A percentile compares a stretch with the other conserved stretches of the same genome.
Evolutionary conservation across 92 coral and sea anemone genomes (phyloP).

Genomic region (Porites divaricata): DNA sequence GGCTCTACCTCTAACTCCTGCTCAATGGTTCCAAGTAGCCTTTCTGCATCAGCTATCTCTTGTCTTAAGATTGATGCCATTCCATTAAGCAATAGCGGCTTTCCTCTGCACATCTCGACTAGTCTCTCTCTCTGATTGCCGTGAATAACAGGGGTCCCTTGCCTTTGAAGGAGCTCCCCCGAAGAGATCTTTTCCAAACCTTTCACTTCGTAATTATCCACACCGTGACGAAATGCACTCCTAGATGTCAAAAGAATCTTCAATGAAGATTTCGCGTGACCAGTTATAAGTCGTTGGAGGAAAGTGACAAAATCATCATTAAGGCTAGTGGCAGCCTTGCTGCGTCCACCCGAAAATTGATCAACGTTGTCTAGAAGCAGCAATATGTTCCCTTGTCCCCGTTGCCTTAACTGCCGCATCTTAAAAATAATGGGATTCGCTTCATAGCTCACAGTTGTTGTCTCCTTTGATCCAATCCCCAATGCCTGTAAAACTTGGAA

Average conservation of each 20-base stretch:
- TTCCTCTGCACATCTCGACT: conserved; percentile 43
- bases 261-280: conserved; percentile 18
- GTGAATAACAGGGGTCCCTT: neutral
- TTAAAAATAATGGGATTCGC: conserved; percentile 30
- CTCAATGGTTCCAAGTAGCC: conserved; percentile 37
- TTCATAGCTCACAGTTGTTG: neutral
- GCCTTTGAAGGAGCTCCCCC: conserved; percentile 25
- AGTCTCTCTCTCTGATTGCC: conserved; percentile 12
- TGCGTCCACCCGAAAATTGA: conserved; percentile 5
- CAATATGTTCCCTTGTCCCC: conserved; percentile 4
- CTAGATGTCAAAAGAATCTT: conserved; percentile 65
- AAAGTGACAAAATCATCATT: neutral
- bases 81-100: conserved; percentile 57
- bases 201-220: conserved; percentile 43
- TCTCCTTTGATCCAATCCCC: neutral
- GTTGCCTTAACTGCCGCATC: conserved; percentile 16
- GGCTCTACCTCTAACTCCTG: conserved; percentile 10
- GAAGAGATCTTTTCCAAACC: conserved; percentile 46
- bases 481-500: conserved; percentile 42
- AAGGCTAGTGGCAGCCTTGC: neutral
- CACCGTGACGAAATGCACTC: conserved; percentile 27
- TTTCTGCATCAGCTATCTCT: conserved; percentile 35
- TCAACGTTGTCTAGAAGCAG: conserved; percentile 35
- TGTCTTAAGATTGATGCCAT: conserved; percentile 54
- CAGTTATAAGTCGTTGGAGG: conserved; percentile 24